These are phyloP conservation scores for Montipora sp. DNA, from an alignment of 64 coral and sea anemone genomes.

Conservation along the genomic window DNA sequence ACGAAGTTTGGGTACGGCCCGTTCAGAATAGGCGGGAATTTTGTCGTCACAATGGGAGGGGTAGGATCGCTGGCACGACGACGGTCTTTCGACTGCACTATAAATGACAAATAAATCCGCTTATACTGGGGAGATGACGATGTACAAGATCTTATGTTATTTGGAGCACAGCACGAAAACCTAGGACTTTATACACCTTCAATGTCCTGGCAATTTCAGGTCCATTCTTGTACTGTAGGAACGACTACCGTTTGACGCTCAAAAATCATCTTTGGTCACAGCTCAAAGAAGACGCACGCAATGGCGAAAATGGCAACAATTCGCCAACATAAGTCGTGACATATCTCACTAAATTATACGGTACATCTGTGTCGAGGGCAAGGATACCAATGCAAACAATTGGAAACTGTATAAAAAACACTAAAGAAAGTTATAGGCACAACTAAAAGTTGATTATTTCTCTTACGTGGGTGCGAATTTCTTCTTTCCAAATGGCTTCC, in stretches of 20 bases:
- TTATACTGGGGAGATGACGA: too few species aligned
- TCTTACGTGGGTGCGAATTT: constrained; percentile 27
- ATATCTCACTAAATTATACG: too few species aligned
- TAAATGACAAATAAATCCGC: neutral
- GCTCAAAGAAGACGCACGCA: neutral
- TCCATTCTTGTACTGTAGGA: neutral
- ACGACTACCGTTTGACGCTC: neutral
- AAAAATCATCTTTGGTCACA: neutral
- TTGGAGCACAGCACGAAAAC: too few species aligned
- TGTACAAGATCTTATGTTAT: too few species aligned
- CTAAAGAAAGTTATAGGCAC: neutral
- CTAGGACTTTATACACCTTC: too few species aligned
- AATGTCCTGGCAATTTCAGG: too few species aligned
- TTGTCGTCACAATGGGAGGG: neutral
- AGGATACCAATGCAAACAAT: too few species aligned
- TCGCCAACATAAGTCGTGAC: too few species aligned
- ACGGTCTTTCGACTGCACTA: constrained; percentile 6
- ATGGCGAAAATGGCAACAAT: too few species aligned
- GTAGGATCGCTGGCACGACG: constrained; percentile 2
- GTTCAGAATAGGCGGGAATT: constrained; percentile 63
- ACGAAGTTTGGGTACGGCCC: constrained; percentile 68
- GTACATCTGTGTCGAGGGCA: too few species aligned
- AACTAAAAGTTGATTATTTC: neutral
- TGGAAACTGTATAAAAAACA: neutral
- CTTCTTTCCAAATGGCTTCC: neutral